Base-by-base conservation (phyloP, 2,888 invertebrate species). In the Limnephilus rhombicus region DNA sequence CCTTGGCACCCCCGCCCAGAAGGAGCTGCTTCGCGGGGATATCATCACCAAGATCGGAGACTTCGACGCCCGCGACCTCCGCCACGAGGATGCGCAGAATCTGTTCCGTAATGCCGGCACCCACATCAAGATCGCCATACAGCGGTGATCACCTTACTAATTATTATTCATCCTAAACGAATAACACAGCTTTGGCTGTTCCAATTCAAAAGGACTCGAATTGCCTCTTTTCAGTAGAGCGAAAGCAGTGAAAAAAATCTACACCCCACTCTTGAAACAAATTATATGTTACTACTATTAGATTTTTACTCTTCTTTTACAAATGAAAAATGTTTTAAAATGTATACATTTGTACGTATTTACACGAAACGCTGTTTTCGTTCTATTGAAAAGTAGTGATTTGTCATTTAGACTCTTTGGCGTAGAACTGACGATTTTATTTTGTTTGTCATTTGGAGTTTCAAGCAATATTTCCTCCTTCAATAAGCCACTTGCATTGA, bases 41-140 rank as follows among this genome's bases (percentile, higher is more conserved):
- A 97, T 99, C 94, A 98, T 99, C 94, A 97, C 98, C 94, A 98
- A 98, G 96, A 98, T 99, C 94, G 98, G 98, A 95, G 98, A 98
- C 95, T 98, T 98, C 95, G 99, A 99, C 96, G 97, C 98, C 87
- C 97, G 98, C 93, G 98, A 98, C 95, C 96, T 99, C 94, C 97
- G 98, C 94, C 99, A 99, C 95, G 98, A 98, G 95, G 98, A 99
- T 96, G 99, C 99, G 91, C 98, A 98, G 96, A 98, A 97, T 95
- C 96, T 98, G 94, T 98, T 98, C 95, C 97, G 97, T 95, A 98
- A 98, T 95, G 98, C 98, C 93, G 97, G 97, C 93, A 98, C 97
- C 94, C 97, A 97, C 94, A 98, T 98, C 94, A 97, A 97, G 95
- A 96, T 98, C 94, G 98, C 98, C 94, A 97, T 98, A 93, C 98